A percentile compares a stretch with the other conserved stretches of the same genome.
phyloP scores from a whole-genome alignment of 1,140 invertebrate genomes.

The Agrypnia vestita region DNA sequence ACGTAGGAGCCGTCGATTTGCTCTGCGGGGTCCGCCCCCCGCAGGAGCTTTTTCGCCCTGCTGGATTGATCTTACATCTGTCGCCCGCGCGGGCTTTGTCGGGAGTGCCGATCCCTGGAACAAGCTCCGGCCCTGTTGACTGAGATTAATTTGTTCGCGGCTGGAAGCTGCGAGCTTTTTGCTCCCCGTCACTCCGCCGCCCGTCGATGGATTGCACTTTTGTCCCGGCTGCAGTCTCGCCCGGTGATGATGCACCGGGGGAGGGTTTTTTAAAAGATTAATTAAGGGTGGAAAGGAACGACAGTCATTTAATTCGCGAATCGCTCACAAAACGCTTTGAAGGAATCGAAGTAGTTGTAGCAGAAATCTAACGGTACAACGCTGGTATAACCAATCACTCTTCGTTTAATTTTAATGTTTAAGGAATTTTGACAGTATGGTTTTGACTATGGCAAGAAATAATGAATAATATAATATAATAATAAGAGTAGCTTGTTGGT shows the following conservation, averaged over 20 bases:
- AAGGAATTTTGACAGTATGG: too few species aligned
- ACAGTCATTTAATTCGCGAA: too few species aligned
- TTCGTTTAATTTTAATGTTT: too few species aligned
- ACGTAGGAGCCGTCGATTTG: not conserved
- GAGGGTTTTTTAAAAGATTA: too few species aligned
- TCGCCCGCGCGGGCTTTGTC: constrained; percentile 23
- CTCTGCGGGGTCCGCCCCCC: constrained; percentile 1
- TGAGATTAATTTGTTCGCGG: constrained; percentile 38
- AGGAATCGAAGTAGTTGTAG: too few species aligned
- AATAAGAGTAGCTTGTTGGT: too few species aligned
- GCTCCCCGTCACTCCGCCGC: not conserved
- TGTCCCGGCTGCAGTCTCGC: constrained; percentile 3
- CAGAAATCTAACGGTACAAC: too few species aligned
- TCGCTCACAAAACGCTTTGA: too few species aligned
- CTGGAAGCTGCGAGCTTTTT: constrained; percentile 11
- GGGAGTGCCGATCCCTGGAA: constrained; percentile 25
- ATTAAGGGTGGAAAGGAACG: not conserved
- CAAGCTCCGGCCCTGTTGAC: constrained; percentile 23
- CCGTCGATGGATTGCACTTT: not conserved
- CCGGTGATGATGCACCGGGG: not conserved
- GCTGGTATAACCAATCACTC: too few species aligned
- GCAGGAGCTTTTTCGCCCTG: constrained; percentile 30
- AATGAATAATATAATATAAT: too few species aligned
- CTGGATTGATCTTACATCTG: constrained; percentile 40
- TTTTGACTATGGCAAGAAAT: too few species aligned